Conservation (phyloP, 2,797 vertebrate genomes). For the Aselliscus stoliczkanus region DNA sequence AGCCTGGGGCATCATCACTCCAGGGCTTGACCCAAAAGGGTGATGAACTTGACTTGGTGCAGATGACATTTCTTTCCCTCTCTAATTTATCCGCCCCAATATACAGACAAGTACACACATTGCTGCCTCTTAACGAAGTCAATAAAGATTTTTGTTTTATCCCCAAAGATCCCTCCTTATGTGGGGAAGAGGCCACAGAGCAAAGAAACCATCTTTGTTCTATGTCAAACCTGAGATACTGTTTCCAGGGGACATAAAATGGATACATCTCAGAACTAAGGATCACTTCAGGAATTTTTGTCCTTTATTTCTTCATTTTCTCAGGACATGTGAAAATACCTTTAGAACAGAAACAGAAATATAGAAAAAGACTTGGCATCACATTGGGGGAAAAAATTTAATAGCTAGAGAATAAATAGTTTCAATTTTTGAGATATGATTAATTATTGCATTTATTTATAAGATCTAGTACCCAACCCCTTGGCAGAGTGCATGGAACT, state of each 20-base stretch:
- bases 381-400: background rate
- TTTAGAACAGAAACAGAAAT: background rate
- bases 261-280: background rate
- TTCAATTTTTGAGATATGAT: background rate
- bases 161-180: background rate
- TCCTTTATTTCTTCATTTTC: slow-evolving; percentile 1
- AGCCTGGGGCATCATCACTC: background rate
- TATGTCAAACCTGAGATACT: background rate
- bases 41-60: slow-evolving; percentile 49
- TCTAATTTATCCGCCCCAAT: background rate
- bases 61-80: slow-evolving; percentile 29
- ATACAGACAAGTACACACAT: background rate
- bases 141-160: background rate
- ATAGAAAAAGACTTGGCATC: background rate
- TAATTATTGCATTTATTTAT: background rate
- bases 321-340: background rate
- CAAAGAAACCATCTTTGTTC: slow-evolving; percentile 38
- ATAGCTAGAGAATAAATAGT: background rate
- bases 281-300: background rate
- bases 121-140: background rate
- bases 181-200: background rate
- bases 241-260: background rate
- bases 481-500: background rate
- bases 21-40: background rate
- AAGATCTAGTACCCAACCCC: background rate